phyloP scores from a whole-genome alignment of 2,888 invertebrate genomes.

The Heliconius erato region DNA sequence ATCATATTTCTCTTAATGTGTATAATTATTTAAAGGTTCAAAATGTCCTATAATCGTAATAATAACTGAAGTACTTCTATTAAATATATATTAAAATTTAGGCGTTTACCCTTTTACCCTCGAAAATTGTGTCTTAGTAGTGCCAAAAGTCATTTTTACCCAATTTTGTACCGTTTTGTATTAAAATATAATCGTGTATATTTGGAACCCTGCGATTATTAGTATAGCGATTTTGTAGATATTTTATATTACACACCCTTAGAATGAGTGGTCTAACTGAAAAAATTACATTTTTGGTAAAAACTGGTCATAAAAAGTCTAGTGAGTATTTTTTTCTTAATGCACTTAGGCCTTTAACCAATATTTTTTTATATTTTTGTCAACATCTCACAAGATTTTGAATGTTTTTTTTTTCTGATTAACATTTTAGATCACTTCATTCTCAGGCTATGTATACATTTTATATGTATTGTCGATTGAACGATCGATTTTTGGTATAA shows the following conservation, averaged over 20 bases:
- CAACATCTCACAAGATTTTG: neutral
- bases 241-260: neutral
- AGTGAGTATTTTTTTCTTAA: too few species aligned
- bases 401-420: neutral
- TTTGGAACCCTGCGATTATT: slow-evolving; percentile 39
- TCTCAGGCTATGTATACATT: neutral
- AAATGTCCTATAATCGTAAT: neutral
- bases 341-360: too few species aligned
- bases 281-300: neutral
- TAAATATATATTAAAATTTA: slow-evolving; percentile 24
- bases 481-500: neutral
- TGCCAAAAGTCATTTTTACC: slow-evolving; percentile 69
- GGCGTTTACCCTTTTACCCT: slow-evolving; percentile 53
- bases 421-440: neutral
- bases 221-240: slow-evolving; percentile 35
- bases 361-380: too few species aligned
- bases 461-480: neutral
- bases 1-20: neutral
- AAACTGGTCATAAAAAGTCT: too few species aligned
- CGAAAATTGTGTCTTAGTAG: slow-evolving; percentile 73
- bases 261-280: neutral
- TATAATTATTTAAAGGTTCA: neutral
- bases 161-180: slow-evolving; percentile 61
- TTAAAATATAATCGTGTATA: slow-evolving; percentile 45
- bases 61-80: neutral